Base-by-base conservation (phyloP, 2,113 vertebrate species). In the Menura novaehollandiae region DNA sequence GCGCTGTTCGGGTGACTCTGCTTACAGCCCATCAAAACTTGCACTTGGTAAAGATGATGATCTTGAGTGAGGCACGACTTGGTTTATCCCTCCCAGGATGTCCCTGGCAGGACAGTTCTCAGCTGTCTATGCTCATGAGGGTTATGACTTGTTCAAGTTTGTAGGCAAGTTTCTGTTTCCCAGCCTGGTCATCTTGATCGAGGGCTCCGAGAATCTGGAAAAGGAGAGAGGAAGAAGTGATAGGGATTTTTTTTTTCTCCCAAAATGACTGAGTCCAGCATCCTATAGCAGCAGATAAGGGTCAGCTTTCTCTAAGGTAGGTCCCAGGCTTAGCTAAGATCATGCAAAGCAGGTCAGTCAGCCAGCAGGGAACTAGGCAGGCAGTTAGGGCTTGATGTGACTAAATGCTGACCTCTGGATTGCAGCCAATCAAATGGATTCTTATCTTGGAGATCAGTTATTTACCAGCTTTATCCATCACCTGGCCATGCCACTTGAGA, bases 11-110 rank as follows among this genome's bases (percentile, higher is more conserved):
- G 96, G 97, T 96, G 96, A 79, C 97, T 98, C 97, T 98, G 98
- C 97, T 97, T 97, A 96, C 88, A 97, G 97, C 98, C 97, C 90
- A 98, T 98, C 80, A 94, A 98, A 98, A 98, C 98, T 98, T 98
- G 98, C 98, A 98, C 98, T 98, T 98, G 98, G 98, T 98, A 98
- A 98, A 98, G 98, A 98, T 98, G 99, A 99, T 98, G 98, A 99
- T 99, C 98, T 99, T 99, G 98, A 98, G 98, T 99, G 99, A 99
- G 99, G 99, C 99, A 99, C 99, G 98, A 99, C 99, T 99, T 99
- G 99, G 99, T 99, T 99, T 99, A 98, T 99, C 98, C 98, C 98
- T 98, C 99, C 99, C 99, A 99, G 99, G 99, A 98, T 97, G 98
- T 97, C 98, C 98, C 99, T 99, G 99, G 99, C 98, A 99, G 99